A percentile compares a stretch with the other conserved stretches of the same genome.
Conservation (phyloP, 2,888 invertebrate species). For the Blastobasis lacticolella region DNA sequence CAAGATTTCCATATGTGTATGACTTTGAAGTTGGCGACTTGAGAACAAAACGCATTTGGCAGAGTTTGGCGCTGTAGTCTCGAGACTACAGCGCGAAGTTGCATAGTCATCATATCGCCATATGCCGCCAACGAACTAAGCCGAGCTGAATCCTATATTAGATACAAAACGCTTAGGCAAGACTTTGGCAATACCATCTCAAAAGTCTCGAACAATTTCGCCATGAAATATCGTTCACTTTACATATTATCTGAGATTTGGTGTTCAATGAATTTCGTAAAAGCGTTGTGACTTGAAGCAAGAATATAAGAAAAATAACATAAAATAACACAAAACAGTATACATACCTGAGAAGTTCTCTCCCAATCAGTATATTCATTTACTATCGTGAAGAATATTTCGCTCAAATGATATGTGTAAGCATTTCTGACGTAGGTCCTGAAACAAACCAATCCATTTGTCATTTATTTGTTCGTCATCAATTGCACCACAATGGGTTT, state of each 20-base stretch:
- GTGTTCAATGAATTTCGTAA: too few relatives aligned
- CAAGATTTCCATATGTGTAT: neutral
- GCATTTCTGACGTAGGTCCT: constrained; percentile 95
- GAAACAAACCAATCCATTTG: constrained; percentile 26
- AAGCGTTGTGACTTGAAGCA: too few relatives aligned
- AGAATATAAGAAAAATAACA: too few relatives aligned
- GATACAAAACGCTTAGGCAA: constrained; percentile 3
- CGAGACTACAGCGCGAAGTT: neutral
- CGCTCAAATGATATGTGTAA: constrained; percentile 96
- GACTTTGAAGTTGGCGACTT: constrained; percentile 5
- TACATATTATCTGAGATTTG: too few relatives aligned
- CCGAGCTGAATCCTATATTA: constrained; percentile 5
- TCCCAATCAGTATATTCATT: constrained; percentile 99
- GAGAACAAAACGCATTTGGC: constrained; percentile 15
- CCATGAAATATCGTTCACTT: too few relatives aligned
- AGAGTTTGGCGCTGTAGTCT: too few relatives aligned
- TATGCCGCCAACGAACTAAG: constrained; percentile 6
- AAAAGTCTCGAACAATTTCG: too few relatives aligned
- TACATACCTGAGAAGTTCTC: constrained; percentile 79
- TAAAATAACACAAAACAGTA: constrained; percentile 1
- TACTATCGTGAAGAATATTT: constrained; percentile 96
- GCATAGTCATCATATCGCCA: constrained; percentile 13
- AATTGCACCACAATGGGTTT: neutral
- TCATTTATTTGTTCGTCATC: neutral
- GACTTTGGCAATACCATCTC: too few relatives aligned